phyloP scores from a whole-genome alignment of 1,140 invertebrate species.

The Zaprionus gabonicus region DNA sequence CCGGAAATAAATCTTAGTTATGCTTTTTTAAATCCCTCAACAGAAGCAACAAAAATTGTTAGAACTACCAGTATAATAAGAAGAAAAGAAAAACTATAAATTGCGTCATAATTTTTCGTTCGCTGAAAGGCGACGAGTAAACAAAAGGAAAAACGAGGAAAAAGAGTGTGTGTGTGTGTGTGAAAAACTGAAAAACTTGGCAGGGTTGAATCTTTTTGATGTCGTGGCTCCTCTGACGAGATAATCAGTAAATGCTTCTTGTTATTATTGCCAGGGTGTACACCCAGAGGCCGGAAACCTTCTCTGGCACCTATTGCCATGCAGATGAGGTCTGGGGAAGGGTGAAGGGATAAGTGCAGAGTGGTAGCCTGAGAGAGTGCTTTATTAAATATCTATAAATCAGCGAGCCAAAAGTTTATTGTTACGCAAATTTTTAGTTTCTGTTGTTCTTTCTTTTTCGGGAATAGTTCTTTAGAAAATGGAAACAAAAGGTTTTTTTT shows the following conservation, averaged over 20 bases:
- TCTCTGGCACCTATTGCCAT: slow-evolving; percentile 29
- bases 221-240: slow-evolving; percentile 25
- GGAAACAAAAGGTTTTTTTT: slow-evolving; percentile 66
- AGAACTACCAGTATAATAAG: background rate
- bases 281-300: slow-evolving; percentile 43
- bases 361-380: slow-evolving; percentile 60
- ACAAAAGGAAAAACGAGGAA: slow-evolving; percentile 50
- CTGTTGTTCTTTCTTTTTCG: background rate
- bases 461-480: slow-evolving; percentile 37
- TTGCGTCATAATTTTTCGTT: slow-evolving; percentile 75
- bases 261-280: slow-evolving; percentile 62
- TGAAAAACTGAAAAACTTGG: slow-evolving; percentile 51
- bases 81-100: slow-evolving; percentile 73
- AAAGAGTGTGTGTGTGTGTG: slow-evolving; percentile 27
- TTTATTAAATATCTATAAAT: slow-evolving; percentile 76
- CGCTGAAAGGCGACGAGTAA: slow-evolving; percentile 44
- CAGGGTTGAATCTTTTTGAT: slow-evolving; percentile 17
- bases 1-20: slow-evolving; percentile 82
- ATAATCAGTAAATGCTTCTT: slow-evolving; percentile 65
- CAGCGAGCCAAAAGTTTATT: slow-evolving; percentile 64
- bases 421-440: slow-evolving; percentile 67
- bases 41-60: slow-evolving; percentile 34
- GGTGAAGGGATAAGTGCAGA: background rate
- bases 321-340: slow-evolving; percentile 22
- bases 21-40: slow-evolving; percentile 56